These are phyloP conservation scores for Equus quagga DNA, from an alignment of 2,113 vertebrate genomes.

Conservation along the genomic window DNA sequence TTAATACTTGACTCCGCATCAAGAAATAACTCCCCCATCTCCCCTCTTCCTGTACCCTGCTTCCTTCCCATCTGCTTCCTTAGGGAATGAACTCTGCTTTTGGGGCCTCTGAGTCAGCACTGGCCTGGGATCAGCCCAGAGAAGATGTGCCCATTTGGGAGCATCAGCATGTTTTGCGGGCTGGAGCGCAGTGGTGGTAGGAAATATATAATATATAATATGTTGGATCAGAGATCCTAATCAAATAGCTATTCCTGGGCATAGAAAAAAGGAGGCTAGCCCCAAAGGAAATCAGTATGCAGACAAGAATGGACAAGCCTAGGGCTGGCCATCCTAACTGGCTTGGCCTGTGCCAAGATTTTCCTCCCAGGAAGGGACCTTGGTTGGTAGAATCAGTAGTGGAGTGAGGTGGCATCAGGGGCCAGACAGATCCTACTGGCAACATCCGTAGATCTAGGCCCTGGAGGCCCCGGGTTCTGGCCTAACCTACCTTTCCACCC, in stretches of 20 bases:
- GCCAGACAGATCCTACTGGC: neutral
- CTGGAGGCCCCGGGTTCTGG: neutral
- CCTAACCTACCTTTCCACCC: neutral
- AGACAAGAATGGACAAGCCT: slow-evolving; percentile 55
- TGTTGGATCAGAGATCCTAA: neutral
- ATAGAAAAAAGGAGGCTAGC: slow-evolving; percentile 27
- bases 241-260: neutral
- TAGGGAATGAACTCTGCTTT: neutral
- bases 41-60: neutral
- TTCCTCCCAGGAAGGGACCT: neutral
- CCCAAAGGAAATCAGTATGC: slow-evolving; percentile 10
- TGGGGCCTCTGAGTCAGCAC: neutral
- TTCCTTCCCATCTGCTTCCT: slow-evolving; percentile 22
- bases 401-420: neutral
- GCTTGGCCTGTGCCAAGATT: neutral
- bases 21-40: neutral
- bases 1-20: neutral
- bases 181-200: neutral
- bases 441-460: neutral
- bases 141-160: neutral
- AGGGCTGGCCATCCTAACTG: slow-evolving; percentile 40
- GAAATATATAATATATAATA: neutral
- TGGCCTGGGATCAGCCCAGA: neutral
- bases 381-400: neutral
- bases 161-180: neutral